Evolutionary conservation across 2,797 vertebrate species (phyloP).

Genomic region (Nannoperca obscura): DNA sequence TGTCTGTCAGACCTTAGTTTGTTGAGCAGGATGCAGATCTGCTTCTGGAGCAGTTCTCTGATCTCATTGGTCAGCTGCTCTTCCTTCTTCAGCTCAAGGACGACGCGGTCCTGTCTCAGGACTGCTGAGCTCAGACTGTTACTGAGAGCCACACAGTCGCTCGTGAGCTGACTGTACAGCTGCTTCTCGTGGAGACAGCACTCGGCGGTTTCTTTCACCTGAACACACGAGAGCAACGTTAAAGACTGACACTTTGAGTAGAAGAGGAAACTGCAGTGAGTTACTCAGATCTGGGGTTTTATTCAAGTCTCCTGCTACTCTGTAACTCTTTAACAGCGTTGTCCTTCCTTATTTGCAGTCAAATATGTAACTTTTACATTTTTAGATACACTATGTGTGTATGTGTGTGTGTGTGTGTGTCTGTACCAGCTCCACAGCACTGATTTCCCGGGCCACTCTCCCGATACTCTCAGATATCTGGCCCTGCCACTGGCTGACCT

Average conservation of each 20-base stretch:
- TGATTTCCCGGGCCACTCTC: constrained; percentile 28
- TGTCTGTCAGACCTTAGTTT: constrained; percentile 35
- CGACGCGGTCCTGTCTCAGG: constrained; percentile 6
- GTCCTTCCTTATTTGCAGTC: background rate
- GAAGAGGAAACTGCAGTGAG: background rate
- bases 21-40: constrained; percentile 24
- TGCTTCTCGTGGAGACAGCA: constrained; percentile 34
- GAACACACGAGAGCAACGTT: constrained; percentile 3
- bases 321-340: background rate
- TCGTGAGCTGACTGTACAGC: constrained; percentile 31
- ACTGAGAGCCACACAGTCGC: constrained; percentile 27
- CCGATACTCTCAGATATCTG: constrained; percentile 29
- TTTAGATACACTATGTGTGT: background rate
- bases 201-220: constrained; percentile 41
- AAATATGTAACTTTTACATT: background rate
- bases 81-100: constrained; percentile 35
- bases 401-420: background rate
- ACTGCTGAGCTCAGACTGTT: background rate
- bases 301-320: background rate
- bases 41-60: constrained; percentile 35
- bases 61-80: constrained; percentile 22
- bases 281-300: background rate
- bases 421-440: constrained; percentile 37
- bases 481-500: constrained; percentile 49
- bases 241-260: background rate